phyloP scores from a whole-genome alignment of 1,140 invertebrate species.

The Pogonus chalceus region DNA sequence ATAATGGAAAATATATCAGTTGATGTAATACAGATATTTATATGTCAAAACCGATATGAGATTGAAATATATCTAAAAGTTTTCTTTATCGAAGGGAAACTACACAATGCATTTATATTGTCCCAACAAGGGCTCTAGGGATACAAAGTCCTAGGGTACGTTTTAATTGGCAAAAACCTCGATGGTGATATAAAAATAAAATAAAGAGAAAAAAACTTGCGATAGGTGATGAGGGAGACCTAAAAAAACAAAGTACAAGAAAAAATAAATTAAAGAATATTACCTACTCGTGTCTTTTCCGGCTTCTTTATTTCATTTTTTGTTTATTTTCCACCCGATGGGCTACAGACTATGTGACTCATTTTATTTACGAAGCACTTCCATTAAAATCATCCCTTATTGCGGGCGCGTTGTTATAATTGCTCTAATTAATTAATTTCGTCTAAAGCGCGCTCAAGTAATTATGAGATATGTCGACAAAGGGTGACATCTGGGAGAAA shows the following conservation, averaged over 20 bases:
- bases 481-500: background rate
- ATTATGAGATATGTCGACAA: background rate
- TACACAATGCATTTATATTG: conserved; percentile 21
- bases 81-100: background rate
- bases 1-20: background rate
- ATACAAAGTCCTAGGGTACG: conserved; percentile 10
- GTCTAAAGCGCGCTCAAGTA: background rate
- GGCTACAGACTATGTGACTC: too few relatives aligned
- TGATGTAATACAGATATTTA: background rate
- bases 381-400: background rate
- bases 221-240: conserved; percentile 19
- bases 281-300: background rate
- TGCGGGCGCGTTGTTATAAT: background rate
- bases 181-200: conserved; percentile 25
- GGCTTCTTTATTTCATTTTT: background rate
- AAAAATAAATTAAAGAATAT: conserved; percentile 7
- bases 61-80: background rate
- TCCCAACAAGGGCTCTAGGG: conserved; percentile 1
- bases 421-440: conserved; percentile 3
- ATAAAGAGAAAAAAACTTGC: conserved; percentile 16
- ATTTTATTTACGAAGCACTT: background rate
- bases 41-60: background rate
- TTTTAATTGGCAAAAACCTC: conserved; percentile 25
- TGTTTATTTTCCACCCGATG: background rate
- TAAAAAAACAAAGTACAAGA: background rate